Evolutionary conservation across 2,888 invertebrate species (phyloP), one percentile per base, ranked within the genome.

Genomic region (Argyresthia goedartella): DNA sequence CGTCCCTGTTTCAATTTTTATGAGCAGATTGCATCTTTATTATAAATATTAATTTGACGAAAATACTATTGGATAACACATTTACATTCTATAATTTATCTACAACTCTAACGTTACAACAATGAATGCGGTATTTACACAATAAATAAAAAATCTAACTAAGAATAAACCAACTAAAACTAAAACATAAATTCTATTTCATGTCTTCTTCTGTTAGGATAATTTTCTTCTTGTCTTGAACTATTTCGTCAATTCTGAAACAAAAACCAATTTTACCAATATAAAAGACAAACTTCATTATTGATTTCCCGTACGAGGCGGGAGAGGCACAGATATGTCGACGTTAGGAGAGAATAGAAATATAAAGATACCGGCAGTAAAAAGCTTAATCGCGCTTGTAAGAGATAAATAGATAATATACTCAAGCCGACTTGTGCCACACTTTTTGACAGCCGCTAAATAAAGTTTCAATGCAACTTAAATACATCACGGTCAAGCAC

Each of bases 181-280:
- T 36, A 36, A 36, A 7, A 36, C 7, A 36, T 8, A 39, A 4
- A 39, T n/a, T 39, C 58, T 69, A 79, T 63, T 81, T 82, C 56
- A 69, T 66, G 59, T 88, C 82, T 33, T 89, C 86, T n/a, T 89
- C 88, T 9, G 81, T 85, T 0, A 87, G 60, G 57, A 88, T 77
- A 0, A 90, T 73, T 60, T 81, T 88, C 57, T 88, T 88, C 0
- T 87, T 89, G 10, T 91, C 88, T 60, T 89, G 87, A 25, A 91
- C 86, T 53, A 93, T 90, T 65, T 93, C 89, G 60, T 93, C 90
- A 1, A 95, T 81, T 58, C 69, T 50, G 50, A 9, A 34, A 50
- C 13, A 13, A 51, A 56, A 55, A 44, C 8, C 45, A n/a, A 46
- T 43, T 36, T 53, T 42, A n/a, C 6, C 25, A 33, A 25, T 6